phyloP scores from a whole-genome alignment of 2,113 vertebrate genomes.

The Reinhardtius hippoglossoides region DNA sequence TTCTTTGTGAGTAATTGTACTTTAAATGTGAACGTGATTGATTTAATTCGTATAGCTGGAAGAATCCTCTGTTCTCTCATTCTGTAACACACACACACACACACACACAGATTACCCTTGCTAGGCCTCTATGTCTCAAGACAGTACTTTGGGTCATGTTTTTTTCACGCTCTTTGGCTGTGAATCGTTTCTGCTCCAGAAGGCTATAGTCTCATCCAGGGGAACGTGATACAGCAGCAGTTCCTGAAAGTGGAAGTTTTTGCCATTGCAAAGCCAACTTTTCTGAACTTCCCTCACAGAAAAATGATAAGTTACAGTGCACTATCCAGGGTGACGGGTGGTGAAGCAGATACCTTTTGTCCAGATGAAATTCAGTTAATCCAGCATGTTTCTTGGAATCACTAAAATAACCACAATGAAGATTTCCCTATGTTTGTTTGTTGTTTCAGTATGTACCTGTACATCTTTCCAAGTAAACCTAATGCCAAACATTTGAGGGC shows the following conservation, averaged over 20 bases:
- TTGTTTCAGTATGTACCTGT: no score
- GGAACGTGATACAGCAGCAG: not conserved
- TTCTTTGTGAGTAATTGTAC: not conserved
- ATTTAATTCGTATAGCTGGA: not conserved
- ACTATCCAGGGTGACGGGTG: not conserved
- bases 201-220: not conserved
- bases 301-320: not conserved
- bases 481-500: no score
- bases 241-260: not conserved
- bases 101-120: not conserved
- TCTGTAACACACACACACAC: not conserved
- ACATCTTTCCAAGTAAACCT: no score
- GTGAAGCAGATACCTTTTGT: no score
- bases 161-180: not conserved
- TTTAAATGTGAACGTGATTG: not conserved
- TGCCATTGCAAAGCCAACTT: not conserved
- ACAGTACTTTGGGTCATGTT: not conserved
- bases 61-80: not conserved
- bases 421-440: no score
- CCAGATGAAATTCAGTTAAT: no score
- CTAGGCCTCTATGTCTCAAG: not conserved
- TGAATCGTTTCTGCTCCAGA: constrained; percentile 3
- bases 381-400: no score
- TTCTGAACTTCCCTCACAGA: not conserved
- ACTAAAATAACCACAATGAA: no score